Evolutionary conservation across 1,140 invertebrate species (phyloP).

Genomic region (Cherax destructor): DNA sequence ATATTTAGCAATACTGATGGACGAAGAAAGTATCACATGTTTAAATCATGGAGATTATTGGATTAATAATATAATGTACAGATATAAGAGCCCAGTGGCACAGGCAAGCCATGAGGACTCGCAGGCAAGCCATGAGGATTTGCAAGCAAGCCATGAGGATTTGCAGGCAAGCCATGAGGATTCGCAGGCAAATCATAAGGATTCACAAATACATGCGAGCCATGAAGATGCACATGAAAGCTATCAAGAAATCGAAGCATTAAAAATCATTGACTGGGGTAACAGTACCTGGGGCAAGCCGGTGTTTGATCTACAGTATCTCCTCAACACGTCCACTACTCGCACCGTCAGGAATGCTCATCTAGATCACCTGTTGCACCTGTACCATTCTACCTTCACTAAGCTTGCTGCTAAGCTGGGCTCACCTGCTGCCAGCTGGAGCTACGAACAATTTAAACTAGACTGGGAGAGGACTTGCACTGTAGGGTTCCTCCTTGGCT

Average conservation of each 20-base stretch:
- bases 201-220: neutral
- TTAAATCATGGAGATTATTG: conserved; percentile 41
- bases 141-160: no score
- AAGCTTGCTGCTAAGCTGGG: conserved; percentile 21
- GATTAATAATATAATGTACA: conserved; percentile 46
- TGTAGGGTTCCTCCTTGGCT: conserved; percentile 13
- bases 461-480: conserved; percentile 17
- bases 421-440: neutral
- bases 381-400: conserved; percentile 35
- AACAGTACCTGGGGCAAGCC: conserved; percentile 1
- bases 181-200: neutral
- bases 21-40: neutral
- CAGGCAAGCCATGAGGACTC: no score
- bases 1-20: neutral
- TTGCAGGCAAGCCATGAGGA: no score
- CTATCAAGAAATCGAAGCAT: neutral
- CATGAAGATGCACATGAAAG: neutral
- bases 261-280: conserved; percentile 50
- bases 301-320: conserved; percentile 48
- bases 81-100: neutral
- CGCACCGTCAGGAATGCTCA: neutral
- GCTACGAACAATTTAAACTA: neutral
- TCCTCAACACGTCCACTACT: conserved; percentile 31
- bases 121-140: no score
- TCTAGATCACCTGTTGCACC: conserved; percentile 29